Evolutionary conservation across 2,888 invertebrate genomes (phyloP).

Genomic region (Synanthedon tipuliformis): DNA sequence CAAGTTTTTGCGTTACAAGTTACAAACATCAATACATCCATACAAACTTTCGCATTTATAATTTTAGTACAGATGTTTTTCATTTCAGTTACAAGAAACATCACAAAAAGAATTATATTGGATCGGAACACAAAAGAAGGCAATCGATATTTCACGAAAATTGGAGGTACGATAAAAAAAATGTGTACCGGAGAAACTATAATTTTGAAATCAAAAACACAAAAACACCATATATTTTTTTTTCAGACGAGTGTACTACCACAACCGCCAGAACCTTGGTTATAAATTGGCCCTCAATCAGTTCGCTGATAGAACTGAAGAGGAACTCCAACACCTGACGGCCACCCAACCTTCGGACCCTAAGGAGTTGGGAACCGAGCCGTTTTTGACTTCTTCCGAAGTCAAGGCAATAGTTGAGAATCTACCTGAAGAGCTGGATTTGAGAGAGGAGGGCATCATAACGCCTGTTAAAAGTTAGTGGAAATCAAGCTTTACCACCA

Average conservation of each 20-base stretch:
- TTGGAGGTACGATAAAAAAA: conserved; percentile 18
- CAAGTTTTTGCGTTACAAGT: too few relatives aligned
- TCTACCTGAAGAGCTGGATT: conserved; percentile 26
- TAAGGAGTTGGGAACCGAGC: conserved; percentile 8
- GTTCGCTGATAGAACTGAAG: conserved; percentile 25
- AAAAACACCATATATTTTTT: background rate
- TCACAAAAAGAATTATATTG: conserved; percentile 21
- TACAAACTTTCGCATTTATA: too few relatives aligned
- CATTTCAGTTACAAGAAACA: conserved; percentile 19
- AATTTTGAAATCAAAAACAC: too few relatives aligned
- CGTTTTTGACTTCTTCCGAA: conserved; percentile 20
- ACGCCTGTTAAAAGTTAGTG: conserved; percentile 27
- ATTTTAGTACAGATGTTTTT: too few relatives aligned
- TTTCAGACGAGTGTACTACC: conserved; percentile 21
- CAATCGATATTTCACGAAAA: conserved; percentile 27
- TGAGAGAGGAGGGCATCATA: conserved; percentile 28
- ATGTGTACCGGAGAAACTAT: too few relatives aligned
- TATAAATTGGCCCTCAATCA: conserved; percentile 28
- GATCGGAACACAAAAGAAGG: conserved; percentile 21
- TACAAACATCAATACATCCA: too few relatives aligned
- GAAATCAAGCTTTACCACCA: too few relatives aligned
- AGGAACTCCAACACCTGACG: conserved; percentile 18
- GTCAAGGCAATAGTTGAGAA: conserved; percentile 14
- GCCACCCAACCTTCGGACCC: conserved; percentile 13
- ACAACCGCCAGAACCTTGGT: conserved; percentile 25